These are phyloP conservation scores for Myrmecobius fasciatus DNA, from an alignment of 2,113 vertebrate genomes.

Conservation along the genomic window DNA sequence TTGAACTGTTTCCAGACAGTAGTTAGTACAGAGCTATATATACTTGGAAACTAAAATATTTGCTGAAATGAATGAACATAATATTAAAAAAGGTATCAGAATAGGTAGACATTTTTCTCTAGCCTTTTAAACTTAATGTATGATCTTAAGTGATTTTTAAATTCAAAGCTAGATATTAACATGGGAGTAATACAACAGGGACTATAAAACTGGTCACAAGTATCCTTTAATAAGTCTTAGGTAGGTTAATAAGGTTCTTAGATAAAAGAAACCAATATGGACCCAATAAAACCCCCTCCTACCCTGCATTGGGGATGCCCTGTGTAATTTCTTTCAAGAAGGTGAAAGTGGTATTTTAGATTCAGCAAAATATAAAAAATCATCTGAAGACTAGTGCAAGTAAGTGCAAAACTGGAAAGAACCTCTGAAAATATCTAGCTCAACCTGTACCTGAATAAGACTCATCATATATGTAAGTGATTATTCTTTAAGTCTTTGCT, in stretches of 20 bases:
- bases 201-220: not conserved
- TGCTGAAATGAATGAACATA: not conserved
- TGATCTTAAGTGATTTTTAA: not conserved
- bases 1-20: not conserved
- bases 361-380: not conserved
- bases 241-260: not conserved
- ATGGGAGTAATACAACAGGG: not conserved
- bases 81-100: not conserved
- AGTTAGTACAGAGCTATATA: not conserved
- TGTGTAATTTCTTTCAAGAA: not conserved
- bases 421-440: not conserved
- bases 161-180: not conserved
- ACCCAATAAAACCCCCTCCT: not conserved
- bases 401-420: not conserved
- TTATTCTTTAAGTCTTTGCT: not conserved
- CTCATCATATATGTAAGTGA: not conserved
- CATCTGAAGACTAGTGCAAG: not conserved
- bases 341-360: not conserved
- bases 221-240: not conserved
- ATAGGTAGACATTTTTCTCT: not conserved
- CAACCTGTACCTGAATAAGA: not conserved
- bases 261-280: not conserved
- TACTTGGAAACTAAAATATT: not conserved
- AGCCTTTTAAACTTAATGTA: not conserved
- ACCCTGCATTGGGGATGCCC: not conserved